Percentiles rank a stretch among this genome's conserved stretches.
Conservation (phyloP, 2,888 invertebrate species). For the Calameuta idolon region DNA sequence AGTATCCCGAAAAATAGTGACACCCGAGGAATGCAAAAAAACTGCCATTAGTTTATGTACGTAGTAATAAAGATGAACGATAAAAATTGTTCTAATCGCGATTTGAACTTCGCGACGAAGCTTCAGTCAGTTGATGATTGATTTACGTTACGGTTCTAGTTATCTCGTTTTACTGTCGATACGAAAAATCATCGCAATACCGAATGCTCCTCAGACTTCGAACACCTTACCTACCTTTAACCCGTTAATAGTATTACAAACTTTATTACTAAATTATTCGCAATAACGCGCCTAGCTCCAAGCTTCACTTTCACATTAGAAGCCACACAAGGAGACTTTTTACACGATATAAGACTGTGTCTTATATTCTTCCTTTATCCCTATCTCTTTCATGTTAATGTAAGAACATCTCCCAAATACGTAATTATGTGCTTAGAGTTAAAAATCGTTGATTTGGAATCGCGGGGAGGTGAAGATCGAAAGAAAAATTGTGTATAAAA, state of each 20-base stretch:
- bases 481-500: not conserved
- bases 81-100: not conserved
- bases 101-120: not conserved
- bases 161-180: not conserved
- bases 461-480: not conserved
- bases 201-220: not conserved
- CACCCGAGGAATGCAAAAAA: slow-evolving; percentile 30
- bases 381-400: not conserved
- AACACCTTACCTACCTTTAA: not conserved
- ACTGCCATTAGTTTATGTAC: slow-evolving; percentile 55
- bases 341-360: not conserved
- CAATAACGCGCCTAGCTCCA: slow-evolving; percentile 19
- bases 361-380: not conserved
- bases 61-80: slow-evolving; percentile 30
- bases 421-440: not conserved
- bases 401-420: not conserved
- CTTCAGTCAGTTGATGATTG: not conserved
- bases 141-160: not conserved
- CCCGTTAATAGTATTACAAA: slow-evolving; percentile 41
- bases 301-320: not conserved
- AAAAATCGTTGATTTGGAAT: not conserved
- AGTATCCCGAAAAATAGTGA: not conserved
- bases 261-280: slow-evolving; percentile 26
- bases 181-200: slow-evolving; percentile 2
- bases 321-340: not conserved